Percentiles rank a stretch among this genome's conserved stretches.
Evolutionary conservation across 2,113 vertebrate species (phyloP).

Genomic region (Pteruthius melanotis): DNA sequence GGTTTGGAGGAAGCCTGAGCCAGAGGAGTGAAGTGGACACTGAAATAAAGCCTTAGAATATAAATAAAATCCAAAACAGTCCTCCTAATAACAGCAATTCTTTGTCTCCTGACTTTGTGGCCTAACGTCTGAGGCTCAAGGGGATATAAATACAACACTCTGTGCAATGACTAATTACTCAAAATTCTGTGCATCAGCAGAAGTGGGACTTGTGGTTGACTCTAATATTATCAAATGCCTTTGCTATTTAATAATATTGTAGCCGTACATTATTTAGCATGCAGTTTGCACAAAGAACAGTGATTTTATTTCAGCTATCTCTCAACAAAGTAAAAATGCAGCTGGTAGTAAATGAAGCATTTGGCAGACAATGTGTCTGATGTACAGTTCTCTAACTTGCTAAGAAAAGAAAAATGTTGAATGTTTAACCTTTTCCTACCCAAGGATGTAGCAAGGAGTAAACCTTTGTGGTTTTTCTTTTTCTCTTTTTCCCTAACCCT

Average conservation of each 20-base stretch:
- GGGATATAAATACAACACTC: conserved; percentile 72
- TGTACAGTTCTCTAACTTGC: conserved; percentile 49
- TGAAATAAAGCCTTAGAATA: conserved; percentile 66
- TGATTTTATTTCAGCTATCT: conserved; percentile 72
- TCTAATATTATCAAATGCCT: conserved; percentile 75
- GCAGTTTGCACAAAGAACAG: conserved; percentile 67
- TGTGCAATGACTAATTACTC: conserved; percentile 74
- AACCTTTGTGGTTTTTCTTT: background rate
- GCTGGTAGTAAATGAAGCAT: conserved; percentile 71
- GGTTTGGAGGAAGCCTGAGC: conserved; percentile 33
- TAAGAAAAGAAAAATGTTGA: conserved; percentile 54
- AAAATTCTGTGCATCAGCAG: conserved; percentile 76
- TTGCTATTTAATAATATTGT: conserved; percentile 73
- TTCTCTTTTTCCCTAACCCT: background rate
- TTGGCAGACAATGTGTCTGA: conserved; percentile 73
- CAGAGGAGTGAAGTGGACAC: conserved; percentile 56
- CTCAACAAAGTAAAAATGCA: conserved; percentile 71
- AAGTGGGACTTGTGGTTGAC: conserved; percentile 75
- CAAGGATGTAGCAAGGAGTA: conserved; percentile 6
- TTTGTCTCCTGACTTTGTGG: conserved; percentile 78
- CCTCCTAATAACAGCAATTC: conserved; percentile 70
- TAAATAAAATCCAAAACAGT: conserved; percentile 69
- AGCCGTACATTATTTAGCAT: conserved; percentile 54
- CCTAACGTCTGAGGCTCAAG: conserved; percentile 74
- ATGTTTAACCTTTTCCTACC: conserved; percentile 66